Evolutionary conservation across 2,888 invertebrate species (phyloP).

Genomic region (Hesperia comma): DNA sequence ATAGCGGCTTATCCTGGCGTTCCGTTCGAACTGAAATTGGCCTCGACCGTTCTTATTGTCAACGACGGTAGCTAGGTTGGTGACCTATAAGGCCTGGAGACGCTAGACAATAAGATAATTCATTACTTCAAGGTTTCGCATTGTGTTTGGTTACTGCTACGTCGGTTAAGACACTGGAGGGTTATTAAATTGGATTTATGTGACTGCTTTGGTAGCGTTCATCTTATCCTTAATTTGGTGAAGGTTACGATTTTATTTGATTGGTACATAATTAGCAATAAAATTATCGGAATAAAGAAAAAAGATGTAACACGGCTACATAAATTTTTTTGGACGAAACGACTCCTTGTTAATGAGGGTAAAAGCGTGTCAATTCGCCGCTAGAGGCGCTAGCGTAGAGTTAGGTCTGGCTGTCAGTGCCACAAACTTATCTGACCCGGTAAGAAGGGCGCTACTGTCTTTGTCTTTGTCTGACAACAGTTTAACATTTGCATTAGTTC

Average conservation of each 20-base stretch:
- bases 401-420: too few relatives aligned
- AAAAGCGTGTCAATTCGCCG: too few relatives aligned
- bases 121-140: conserved; percentile 67
- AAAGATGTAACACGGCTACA: too few relatives aligned
- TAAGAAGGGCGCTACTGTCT: too few relatives aligned
- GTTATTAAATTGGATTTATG: conserved; percentile 10
- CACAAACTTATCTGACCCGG: too few relatives aligned
- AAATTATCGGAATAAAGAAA: too few relatives aligned
- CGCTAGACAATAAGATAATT: conserved; percentile 72
- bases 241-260: background rate
- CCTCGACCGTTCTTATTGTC: conserved; percentile 53
- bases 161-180: conserved; percentile 51
- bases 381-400: too few relatives aligned
- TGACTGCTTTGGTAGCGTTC: conserved; percentile 2
- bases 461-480: too few relatives aligned
- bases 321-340: too few relatives aligned
- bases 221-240: conserved; percentile 15
- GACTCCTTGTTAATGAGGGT: too few relatives aligned
- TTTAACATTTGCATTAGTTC: too few relatives aligned
- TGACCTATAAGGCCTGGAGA: conserved; percentile 69
- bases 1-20: conserved; percentile 46
- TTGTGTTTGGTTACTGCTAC: conserved; percentile 56
- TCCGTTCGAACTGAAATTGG: conserved; percentile 44
- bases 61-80: conserved; percentile 52
- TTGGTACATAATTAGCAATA: background rate